A percentile compares a stretch with the other conserved stretches of the same genome.
Conservation (phyloP, 1,140 invertebrate genomes). For the Scaptomyza pallida region DNA sequence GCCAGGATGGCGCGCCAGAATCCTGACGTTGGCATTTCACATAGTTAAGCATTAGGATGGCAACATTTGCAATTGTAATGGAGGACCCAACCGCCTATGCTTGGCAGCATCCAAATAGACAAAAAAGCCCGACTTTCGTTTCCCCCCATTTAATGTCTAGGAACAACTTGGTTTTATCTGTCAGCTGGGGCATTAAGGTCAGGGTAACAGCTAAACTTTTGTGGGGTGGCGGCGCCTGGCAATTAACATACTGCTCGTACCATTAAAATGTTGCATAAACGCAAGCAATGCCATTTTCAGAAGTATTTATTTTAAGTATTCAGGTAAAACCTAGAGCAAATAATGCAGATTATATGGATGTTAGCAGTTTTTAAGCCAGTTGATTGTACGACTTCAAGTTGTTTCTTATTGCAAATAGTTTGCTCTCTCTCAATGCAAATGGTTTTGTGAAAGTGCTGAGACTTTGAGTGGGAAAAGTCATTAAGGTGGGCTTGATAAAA, state of each 20-base stretch:
- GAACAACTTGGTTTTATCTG: background rate
- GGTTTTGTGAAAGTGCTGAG: background rate
- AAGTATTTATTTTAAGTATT: conserved; percentile 38
- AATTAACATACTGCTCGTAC: conserved; percentile 41
- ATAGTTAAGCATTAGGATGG: conserved; percentile 73
- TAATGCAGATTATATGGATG: conserved; percentile 32
- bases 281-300: background rate
- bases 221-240: conserved; percentile 21
- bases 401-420: conserved; percentile 8
- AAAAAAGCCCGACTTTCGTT: background rate
- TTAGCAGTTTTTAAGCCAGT: conserved; percentile 7
- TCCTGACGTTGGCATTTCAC: conserved; percentile 33
- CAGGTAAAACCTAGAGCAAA: conserved; percentile 22
- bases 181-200: conserved; percentile 25
- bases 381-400: conserved; percentile 17
- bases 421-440: conserved; percentile 5
- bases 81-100: conserved; percentile 22
- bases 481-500: background rate
- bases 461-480: background rate
- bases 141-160: background rate
- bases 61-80: conserved; percentile 81
- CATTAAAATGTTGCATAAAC: conserved; percentile 23
- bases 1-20: conserved; percentile 63
- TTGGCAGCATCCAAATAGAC: conserved; percentile 11
- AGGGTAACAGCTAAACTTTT: conserved; percentile 33